Percentiles rank a stretch among this genome's conserved stretches.
Conservation (phyloP, 2,888 invertebrate genomes). For the Galerucella calmariensis region DNA sequence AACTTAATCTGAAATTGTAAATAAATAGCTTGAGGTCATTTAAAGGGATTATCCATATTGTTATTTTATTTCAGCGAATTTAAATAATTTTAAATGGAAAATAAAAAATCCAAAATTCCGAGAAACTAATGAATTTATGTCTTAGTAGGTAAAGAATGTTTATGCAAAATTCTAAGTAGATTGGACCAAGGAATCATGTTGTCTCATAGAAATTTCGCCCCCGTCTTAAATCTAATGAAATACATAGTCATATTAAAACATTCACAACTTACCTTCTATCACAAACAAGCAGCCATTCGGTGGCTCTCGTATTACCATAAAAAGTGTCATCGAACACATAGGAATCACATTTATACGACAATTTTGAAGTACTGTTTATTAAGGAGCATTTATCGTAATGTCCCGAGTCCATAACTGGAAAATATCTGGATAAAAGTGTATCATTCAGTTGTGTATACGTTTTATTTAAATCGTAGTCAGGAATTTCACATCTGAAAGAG, state of each 20-base stretch:
- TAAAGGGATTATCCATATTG: too few relatives aligned
- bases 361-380: slow-evolving; percentile 60
- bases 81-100: too few relatives aligned
- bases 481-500: slow-evolving; percentile 70
- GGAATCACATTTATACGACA: slow-evolving; percentile 64
- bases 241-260: background rate
- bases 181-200: too few relatives aligned
- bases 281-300: slow-evolving; percentile 88
- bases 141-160: too few relatives aligned
- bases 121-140: too few relatives aligned
- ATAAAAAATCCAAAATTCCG: too few relatives aligned
- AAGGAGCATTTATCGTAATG: slow-evolving; percentile 74
- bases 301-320: slow-evolving; percentile 77
- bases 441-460: slow-evolving; percentile 66
- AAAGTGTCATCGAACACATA: slow-evolving; percentile 82
- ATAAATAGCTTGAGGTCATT: too few relatives aligned
- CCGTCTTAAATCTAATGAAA: too few relatives aligned
- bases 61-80: too few relatives aligned
- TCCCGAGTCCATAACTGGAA: slow-evolving; percentile 69
- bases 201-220: too few relatives aligned
- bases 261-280: slow-evolving; percentile 58
- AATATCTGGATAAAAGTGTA: slow-evolving; percentile 66
- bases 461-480: slow-evolving; percentile 69
- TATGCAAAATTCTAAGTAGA: too few relatives aligned
- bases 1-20: too few relatives aligned